These are phyloP conservation scores for Carassius carassius DNA, from an alignment of 2,113 vertebrate genomes.

Conservation along the genomic window DNA sequence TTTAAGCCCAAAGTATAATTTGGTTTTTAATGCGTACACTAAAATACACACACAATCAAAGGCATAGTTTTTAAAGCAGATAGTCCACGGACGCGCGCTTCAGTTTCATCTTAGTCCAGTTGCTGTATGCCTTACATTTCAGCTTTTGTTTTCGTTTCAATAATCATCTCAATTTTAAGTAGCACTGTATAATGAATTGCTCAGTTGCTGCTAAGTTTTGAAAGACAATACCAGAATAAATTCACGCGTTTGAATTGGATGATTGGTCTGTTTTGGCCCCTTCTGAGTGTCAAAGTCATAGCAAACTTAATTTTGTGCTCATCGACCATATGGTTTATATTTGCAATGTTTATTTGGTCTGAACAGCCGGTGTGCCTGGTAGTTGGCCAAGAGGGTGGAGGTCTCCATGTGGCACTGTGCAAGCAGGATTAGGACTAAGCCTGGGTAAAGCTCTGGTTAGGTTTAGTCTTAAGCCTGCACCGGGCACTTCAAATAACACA, in stretches of 20 bases:
- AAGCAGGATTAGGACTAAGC: constrained; percentile 47
- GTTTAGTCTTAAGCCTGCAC: constrained; percentile 44
- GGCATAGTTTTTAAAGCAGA: background rate
- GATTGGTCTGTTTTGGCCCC: background rate
- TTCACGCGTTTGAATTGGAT: background rate
- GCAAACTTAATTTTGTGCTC: background rate
- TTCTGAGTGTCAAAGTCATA: background rate
- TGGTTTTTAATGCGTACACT: background rate
- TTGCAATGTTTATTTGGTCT: background rate
- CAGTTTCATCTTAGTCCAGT: background rate
- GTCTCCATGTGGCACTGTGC: constrained; percentile 44
- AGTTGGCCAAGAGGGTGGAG: constrained; percentile 29
- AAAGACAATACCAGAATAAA: background rate
- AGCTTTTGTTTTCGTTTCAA: background rate
- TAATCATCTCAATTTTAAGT: background rate
- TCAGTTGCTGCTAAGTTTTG: background rate
- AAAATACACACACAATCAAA: background rate
- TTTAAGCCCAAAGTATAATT: background rate
- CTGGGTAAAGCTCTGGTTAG: constrained; percentile 48
- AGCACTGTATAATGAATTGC: background rate
- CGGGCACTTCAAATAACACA: constrained; percentile 47
- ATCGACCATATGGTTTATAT: background rate
- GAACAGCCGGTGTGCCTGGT: constrained; percentile 11
- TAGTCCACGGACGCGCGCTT: background rate
- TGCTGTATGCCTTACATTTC: background rate